Evolutionary conservation across 2,888 invertebrate species (phyloP), one percentile per base, ranked within the genome.

Genomic region (Hypolimnas misippus): DNA sequence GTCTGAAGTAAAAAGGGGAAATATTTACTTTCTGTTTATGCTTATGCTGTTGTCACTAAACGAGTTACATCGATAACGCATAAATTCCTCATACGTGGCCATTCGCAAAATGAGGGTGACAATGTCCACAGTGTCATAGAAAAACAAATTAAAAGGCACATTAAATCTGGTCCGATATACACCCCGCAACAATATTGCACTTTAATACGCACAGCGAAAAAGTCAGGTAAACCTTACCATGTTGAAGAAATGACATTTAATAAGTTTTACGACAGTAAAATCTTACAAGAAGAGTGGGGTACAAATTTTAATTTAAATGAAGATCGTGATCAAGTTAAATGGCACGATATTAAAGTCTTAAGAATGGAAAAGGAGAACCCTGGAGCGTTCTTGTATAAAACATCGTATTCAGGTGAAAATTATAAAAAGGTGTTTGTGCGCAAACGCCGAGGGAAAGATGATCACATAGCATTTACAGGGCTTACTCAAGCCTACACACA

Each of bases 91-190:
- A 59, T 65, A 33, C 10, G 56, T 7, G 65, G 58, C 3, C 58
- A 62, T n/a, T 50, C 63, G 8, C 63, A 63, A 51, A 63, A 63
- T 12, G 57, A 63, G 40, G 63, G 50, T 0, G 61, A 61, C 17
- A 61, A 50, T 40, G 55, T 61, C 1, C 61, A 61, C 19, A 50
- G 61, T 50, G 42, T 63, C 0, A 55, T 58, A 16, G 63, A 63
- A 33, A 63, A 58, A 7, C 50, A 63, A 33, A 17, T 63, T 3
- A 63, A 58, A 58, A 54, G 58, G 10, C 16, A 54, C 16, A 5
- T 63, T 2, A 25, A 58, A 42, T 58, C 63, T 1, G 58, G 58
- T 14, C 54, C 57, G 3, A 53, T 63, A 1, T 63, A 63, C n/a
- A 57, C 17, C 35, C 62, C 62, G 8, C 2, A 29, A 4, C 53